phyloP scores from a whole-genome alignment of 2,113 vertebrate genomes.

The Hypomesus transpacificus region DNA sequence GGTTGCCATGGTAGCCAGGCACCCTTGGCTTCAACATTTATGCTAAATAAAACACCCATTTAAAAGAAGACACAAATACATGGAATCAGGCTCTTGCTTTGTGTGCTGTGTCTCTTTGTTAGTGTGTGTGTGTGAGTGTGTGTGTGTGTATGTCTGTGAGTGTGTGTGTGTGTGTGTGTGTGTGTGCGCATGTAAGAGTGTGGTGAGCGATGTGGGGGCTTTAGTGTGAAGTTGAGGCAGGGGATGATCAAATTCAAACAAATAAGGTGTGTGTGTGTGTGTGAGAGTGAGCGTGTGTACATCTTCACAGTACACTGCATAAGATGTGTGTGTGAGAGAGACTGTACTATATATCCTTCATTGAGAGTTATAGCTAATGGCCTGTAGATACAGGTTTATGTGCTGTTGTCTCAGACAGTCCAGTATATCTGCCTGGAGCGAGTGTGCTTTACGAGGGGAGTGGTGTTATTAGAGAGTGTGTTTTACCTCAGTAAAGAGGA shows the following conservation, averaged over 20 bases:
- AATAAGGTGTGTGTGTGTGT: constrained; percentile 43
- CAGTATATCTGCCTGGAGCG: constrained; percentile 38
- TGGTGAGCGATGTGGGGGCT: constrained; percentile 11
- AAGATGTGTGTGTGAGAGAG: constrained; percentile 19
- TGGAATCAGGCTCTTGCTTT: constrained; percentile 65
- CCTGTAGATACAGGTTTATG: constrained; percentile 51
- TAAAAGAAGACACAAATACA: constrained; percentile 79
- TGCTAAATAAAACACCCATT: constrained; percentile 81
- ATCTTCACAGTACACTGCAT: background rate
- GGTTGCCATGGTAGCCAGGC: constrained; percentile 79
- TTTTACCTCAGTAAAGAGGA: constrained; percentile 59
- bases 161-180: constrained; percentile 23
- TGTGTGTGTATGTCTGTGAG: constrained; percentile 4
- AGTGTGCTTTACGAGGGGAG: constrained; percentile 47
- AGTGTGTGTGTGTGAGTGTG: constrained; percentile 33
- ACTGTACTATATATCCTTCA: constrained; percentile 44
- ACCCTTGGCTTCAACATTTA: constrained; percentile 81
- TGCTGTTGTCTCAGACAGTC: constrained; percentile 42
- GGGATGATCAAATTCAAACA: constrained; percentile 53
- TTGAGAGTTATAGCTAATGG: constrained; percentile 56
- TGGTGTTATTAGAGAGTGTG: constrained; percentile 49
- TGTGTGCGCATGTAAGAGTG: constrained; percentile 35
- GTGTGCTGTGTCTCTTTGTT: constrained; percentile 44
- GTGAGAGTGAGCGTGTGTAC: constrained; percentile 8
- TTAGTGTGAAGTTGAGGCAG: constrained; percentile 37